A percentile compares a stretch with the other conserved stretches of the same genome.
Evolutionary conservation across 2,797 vertebrate genomes (phyloP).

Genomic region (Morelia viridis): DNA sequence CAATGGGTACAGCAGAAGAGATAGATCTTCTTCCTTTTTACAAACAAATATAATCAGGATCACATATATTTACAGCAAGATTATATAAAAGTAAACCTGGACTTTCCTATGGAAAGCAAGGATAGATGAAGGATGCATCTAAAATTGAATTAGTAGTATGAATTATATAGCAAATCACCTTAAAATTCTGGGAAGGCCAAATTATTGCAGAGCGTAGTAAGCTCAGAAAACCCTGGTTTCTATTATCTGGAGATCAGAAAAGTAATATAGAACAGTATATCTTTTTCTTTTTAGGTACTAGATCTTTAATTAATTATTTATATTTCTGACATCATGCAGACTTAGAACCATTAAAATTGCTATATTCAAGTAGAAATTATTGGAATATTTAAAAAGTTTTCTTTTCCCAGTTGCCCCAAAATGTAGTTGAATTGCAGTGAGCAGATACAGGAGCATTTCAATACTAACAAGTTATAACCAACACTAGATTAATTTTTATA

Average conservation of each 20-base stretch:
- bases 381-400: neutral
- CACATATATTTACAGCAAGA: neutral
- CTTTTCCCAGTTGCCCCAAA: neutral
- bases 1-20: neutral
- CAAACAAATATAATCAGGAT: neutral
- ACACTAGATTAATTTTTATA: neutral
- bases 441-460: neutral
- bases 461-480: neutral
- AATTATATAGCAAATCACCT: neutral
- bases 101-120: neutral
- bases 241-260: neutral
- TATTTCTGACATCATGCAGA: neutral
- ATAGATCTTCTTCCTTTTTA: neutral
- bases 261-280: neutral
- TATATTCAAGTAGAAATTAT: neutral
- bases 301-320: neutral
- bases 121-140: neutral
- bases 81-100: neutral
- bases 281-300: neutral
- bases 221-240: neutral
- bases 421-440: neutral
- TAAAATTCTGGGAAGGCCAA: neutral
- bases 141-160: neutral
- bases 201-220: neutral
- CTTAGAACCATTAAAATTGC: neutral